phyloP scores from a whole-genome alignment of 35 echinoderm and acorn worm species.

The Nesometra sesokonis region DNA sequence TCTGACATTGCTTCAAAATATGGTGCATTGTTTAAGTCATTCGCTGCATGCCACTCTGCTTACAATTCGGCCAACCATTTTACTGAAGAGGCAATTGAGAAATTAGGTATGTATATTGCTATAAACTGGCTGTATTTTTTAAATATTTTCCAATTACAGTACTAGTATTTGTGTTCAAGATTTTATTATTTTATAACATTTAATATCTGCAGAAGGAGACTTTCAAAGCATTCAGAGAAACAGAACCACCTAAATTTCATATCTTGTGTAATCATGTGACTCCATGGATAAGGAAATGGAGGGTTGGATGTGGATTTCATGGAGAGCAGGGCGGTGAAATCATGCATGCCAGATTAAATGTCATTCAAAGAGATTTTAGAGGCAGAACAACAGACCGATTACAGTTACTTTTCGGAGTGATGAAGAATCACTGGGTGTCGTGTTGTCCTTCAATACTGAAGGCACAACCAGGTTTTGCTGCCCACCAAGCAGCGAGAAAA shows the following conservation, averaged over 20 bases:
- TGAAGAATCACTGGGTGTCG: neutral
- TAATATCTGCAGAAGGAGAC: neutral
- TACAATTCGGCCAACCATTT: neutral
- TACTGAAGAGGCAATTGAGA: neutral
- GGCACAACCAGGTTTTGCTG: too few species aligned
- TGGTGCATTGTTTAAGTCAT: neutral
- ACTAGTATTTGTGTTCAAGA: neutral
- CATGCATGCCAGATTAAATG: neutral
- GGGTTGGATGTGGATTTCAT: neutral
- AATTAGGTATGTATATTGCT: neutral
- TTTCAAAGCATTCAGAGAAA: neutral
- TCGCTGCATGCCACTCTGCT: neutral
- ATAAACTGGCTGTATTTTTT: neutral
- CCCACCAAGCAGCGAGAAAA: too few species aligned
- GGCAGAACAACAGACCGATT: neutral
- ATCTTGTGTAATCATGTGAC: neutral
- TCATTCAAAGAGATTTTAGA: neutral
- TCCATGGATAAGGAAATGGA: neutral
- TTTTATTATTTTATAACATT: neutral
- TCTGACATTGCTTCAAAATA: neutral
- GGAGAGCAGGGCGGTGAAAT: neutral
- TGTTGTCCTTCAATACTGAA: neutral
- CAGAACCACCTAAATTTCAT: neutral
- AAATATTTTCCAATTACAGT: neutral
- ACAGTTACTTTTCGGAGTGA: neutral